Evolutionary conservation across 2,888 invertebrate genomes (phyloP), one percentile per base, ranked within the genome.

Genomic region (Spodoptera littoralis): DNA sequence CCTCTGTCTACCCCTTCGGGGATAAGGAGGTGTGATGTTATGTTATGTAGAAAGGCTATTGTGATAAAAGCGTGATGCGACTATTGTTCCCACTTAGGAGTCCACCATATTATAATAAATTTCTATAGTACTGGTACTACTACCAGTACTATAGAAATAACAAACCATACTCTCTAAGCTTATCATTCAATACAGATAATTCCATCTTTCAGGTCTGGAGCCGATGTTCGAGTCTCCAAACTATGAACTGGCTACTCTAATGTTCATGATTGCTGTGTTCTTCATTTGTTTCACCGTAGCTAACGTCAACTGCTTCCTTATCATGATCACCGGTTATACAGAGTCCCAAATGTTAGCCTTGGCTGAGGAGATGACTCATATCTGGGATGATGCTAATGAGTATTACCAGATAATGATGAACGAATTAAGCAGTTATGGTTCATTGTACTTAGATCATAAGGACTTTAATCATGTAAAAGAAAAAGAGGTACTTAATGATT

Each of bases 321-420:
- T 90, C 3, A 70, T 88, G 43, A 65, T 85, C 1, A 70, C 77
- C 8, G 91, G 90, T 0, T 90, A 89, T 61, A 84, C 81, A 0
- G 90, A 91, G 70, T 86, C 89, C 0, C 88, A 90, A 65, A 87
- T 90, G 77, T 62, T 86, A 0, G 83, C 89, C 2, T 74, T 90
- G 4, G 85, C 86, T 30, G 73, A 87, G 65, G 90, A 91, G 77
- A 43, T 91, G 1, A 45, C 52, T 0, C 66, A 82, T 27, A 41
- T 91, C 2, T 89, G 87, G 88, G 55, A 76, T 6, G 88, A 89
- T 43, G 87, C 87, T n/a, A 59, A 68, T 36, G 42, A 66, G 5
- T 41, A 66, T 22, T 77, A 61, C 11, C 42, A 61, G 48, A 57
- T 58, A 44, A 57, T 55, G 27, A 6, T 22, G 11, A 53, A 41